These are phyloP conservation scores for Monopterus albus DNA, from an alignment of 2,113 vertebrate genomes.

Conservation along the genomic window DNA sequence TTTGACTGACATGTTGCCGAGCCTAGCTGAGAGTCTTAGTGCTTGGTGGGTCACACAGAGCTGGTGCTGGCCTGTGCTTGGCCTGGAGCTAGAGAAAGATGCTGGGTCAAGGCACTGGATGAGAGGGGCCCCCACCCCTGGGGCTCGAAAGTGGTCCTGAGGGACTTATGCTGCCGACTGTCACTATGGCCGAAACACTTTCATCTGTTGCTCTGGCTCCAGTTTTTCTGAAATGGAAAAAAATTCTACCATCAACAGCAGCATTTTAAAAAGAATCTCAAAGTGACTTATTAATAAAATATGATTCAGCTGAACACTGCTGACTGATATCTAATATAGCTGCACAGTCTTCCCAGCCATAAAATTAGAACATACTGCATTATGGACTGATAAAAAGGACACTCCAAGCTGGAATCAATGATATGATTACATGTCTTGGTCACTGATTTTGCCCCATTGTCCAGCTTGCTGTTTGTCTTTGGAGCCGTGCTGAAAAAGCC, in stretches of 20 bases:
- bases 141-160: slow-evolving; percentile 71
- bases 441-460: slow-evolving; percentile 53
- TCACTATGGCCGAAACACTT: slow-evolving; percentile 82
- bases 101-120: slow-evolving; percentile 96
- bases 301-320: neutral
- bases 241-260: neutral
- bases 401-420: slow-evolving; percentile 36
- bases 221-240: slow-evolving; percentile 68
- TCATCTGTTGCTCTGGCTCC: slow-evolving; percentile 84
- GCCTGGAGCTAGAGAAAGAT: slow-evolving; percentile 80
- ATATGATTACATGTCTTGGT: slow-evolving; percentile 52
- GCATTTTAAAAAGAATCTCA: neutral
- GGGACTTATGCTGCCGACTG: slow-evolving; percentile 74
- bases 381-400: slow-evolving; percentile 26
- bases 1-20: slow-evolving; percentile 26
- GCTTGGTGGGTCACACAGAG: slow-evolving; percentile 64
- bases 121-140: slow-evolving; percentile 84
- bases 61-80: slow-evolving; percentile 79
- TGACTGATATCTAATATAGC: neutral
- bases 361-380: neutral
- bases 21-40: slow-evolving; percentile 73
- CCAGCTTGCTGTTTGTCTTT: slow-evolving; percentile 43
- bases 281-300: neutral
- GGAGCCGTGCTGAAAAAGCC: slow-evolving; percentile 56
- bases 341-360: neutral